A percentile compares a stretch with the other conserved stretches of the same genome.
These are phyloP conservation scores for Epinephelus awoara DNA, from an alignment of 2,797 vertebrate genomes.

Conservation along the genomic window DNA sequence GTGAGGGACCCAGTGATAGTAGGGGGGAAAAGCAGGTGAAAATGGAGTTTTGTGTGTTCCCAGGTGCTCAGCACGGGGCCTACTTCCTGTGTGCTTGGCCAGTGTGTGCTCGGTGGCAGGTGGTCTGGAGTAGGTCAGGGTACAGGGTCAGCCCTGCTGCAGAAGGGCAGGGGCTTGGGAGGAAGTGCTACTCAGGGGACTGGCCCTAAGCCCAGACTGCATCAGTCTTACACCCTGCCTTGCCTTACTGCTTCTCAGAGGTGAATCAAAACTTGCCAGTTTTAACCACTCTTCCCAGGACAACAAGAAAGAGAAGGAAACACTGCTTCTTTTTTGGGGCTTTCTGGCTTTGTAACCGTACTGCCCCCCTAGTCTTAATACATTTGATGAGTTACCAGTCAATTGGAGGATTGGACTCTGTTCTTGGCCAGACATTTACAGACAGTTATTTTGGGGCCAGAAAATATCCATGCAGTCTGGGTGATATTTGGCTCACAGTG, in stretches of 20 bases:
- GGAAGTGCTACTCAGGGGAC: constrained; percentile 67
- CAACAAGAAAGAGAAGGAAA: neutral
- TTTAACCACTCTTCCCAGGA: constrained; percentile 8
- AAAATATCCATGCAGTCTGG: constrained; percentile 72
- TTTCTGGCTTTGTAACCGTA: constrained; percentile 8
- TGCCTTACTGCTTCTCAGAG: constrained; percentile 34
- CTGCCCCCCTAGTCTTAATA: constrained; percentile 33
- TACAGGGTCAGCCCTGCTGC: constrained; percentile 61
- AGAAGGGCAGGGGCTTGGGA: constrained; percentile 55
- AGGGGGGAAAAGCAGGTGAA: constrained; percentile 15
- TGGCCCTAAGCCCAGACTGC: constrained; percentile 66
- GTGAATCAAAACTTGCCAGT: constrained; percentile 31
- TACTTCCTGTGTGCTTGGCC: constrained; percentile 60
- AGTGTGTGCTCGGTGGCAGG: constrained; percentile 51
- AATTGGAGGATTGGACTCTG: constrained; percentile 55
- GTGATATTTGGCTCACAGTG: constrained; percentile 72
- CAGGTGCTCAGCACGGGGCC: constrained; percentile 41
- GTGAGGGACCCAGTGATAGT: constrained; percentile 9
- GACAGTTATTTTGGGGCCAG: constrained; percentile 58
- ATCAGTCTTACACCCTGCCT: constrained; percentile 45
- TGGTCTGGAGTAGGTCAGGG: constrained; percentile 64
- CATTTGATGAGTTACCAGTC: constrained; percentile 57
- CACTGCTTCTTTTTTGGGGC: neutral
- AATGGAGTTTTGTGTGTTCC: constrained; percentile 42
- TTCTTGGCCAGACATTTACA: constrained; percentile 68